Conservation (phyloP, 2,888 invertebrate species). For the Parnassius orleans region DNA sequence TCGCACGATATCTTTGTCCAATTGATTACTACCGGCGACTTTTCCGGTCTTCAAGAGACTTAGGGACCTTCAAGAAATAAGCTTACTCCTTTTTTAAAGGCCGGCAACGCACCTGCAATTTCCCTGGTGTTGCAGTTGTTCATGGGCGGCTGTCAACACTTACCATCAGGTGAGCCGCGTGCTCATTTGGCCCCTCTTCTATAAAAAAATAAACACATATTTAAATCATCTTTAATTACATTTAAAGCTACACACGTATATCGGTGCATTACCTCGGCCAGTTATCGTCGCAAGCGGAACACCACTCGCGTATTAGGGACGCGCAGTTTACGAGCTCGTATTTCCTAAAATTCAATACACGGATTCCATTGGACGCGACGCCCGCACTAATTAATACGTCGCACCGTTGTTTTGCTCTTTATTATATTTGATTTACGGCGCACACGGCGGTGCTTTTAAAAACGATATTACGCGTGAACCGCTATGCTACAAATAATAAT, state of each 20-base stretch:
- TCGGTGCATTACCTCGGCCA: neutral
- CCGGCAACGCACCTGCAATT: no score
- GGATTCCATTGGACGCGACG: constrained; percentile 30
- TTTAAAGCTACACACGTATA: neutral
- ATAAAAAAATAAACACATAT: no score
- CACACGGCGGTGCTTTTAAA: constrained; percentile 53
- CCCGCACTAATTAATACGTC: constrained; percentile 65
- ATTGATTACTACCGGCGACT: no score
- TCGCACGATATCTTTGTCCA: no score
- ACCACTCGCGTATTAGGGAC: constrained; percentile 20
- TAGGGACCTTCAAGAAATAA: no score
- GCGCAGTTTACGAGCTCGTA: constrained; percentile 44
- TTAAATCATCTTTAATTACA: no score
- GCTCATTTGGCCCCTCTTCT: no score
- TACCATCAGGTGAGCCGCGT: no score
- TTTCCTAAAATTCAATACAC: constrained; percentile 60
- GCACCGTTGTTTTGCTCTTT: constrained; percentile 63
- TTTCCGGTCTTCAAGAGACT: no score
- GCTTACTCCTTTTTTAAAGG: no score
- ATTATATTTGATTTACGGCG: constrained; percentile 66
- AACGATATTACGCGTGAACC: constrained; percentile 60
- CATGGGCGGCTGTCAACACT: no score
- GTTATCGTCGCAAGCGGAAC: neutral
- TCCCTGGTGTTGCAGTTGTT: no score
- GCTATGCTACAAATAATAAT: constrained; percentile 25